Percentiles rank a stretch among this genome's conserved stretches.
phyloP scores from a whole-genome alignment of 2,888 invertebrate genomes.

The Fragum fragum region DNA sequence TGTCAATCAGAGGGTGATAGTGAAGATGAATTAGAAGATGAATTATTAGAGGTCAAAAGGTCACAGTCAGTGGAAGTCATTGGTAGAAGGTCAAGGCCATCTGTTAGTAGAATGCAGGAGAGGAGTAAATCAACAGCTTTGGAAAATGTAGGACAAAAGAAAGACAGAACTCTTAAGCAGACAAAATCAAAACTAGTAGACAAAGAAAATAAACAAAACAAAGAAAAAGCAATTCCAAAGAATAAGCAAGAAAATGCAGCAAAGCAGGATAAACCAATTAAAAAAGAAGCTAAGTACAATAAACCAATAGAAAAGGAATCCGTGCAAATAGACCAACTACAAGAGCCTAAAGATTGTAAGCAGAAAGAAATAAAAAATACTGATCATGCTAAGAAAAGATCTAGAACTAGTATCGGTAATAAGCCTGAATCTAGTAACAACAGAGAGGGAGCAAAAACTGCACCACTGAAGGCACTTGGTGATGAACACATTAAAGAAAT shows the following conservation, averaged over 20 bases:
- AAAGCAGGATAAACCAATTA: background rate
- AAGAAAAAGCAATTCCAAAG: background rate
- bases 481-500: background rate
- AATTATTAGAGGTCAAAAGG: slow-evolving; percentile 16
- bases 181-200: slow-evolving; percentile 1
- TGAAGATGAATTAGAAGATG: slow-evolving; percentile 2
- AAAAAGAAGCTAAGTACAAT: background rate
- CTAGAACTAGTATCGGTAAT: slow-evolving; percentile 17
- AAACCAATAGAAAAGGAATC: background rate
- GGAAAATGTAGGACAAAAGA: slow-evolving; percentile 9
- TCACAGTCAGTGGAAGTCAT: slow-evolving; percentile 9
- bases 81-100: slow-evolving; percentile 18
- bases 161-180: background rate
- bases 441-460: slow-evolving; percentile 18
- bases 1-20: background rate
- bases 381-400: slow-evolving; percentile 1
- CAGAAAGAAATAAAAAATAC: background rate
- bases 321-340: background rate
- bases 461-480: background rate
- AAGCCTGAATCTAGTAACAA: slow-evolving; percentile 4
- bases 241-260: background rate
- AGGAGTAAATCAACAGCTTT: slow-evolving; percentile 26
- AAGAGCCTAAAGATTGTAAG: background rate
- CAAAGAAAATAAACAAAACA: background rate
- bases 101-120: slow-evolving; percentile 15